Percentiles rank a stretch among this genome's conserved stretches.
Evolutionary conservation across 2,113 vertebrate species (phyloP).

Genomic region (Myocastor coypus): DNA sequence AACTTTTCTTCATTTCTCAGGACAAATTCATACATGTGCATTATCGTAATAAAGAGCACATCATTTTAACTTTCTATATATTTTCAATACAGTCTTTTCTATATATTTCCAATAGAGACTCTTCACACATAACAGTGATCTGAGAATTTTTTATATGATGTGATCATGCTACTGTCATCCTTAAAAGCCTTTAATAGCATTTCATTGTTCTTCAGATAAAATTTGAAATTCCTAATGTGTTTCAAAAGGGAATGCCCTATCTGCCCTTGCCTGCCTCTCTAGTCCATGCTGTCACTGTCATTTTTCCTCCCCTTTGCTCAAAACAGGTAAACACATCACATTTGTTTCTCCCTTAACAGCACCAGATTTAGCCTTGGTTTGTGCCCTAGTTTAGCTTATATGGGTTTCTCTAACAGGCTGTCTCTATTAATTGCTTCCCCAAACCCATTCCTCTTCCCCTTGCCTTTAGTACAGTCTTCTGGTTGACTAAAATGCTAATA

Average conservation of each 20-base stretch:
- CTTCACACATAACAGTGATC: background rate
- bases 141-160: background rate
- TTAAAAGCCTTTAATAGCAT: background rate
- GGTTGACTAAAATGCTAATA: background rate
- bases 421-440: background rate
- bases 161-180: background rate
- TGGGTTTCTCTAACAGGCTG: background rate
- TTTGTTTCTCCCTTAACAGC: background rate
- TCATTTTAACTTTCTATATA: background rate
- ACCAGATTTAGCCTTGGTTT: background rate
- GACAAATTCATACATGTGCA: background rate
- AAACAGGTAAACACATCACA: background rate
- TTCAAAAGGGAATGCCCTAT: background rate
- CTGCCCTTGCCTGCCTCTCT: background rate
- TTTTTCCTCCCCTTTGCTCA: background rate
- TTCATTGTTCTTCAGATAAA: constrained; percentile 13
- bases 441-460: background rate
- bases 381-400: background rate
- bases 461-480: background rate
- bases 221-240: background rate
- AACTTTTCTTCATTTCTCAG: background rate
- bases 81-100: background rate
- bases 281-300: background rate
- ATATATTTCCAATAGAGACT: background rate
- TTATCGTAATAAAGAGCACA: background rate